These are phyloP conservation scores for Argynnis bischoffii DNA, from an alignment of 2,888 invertebrate genomes.

Conservation along the genomic window DNA sequence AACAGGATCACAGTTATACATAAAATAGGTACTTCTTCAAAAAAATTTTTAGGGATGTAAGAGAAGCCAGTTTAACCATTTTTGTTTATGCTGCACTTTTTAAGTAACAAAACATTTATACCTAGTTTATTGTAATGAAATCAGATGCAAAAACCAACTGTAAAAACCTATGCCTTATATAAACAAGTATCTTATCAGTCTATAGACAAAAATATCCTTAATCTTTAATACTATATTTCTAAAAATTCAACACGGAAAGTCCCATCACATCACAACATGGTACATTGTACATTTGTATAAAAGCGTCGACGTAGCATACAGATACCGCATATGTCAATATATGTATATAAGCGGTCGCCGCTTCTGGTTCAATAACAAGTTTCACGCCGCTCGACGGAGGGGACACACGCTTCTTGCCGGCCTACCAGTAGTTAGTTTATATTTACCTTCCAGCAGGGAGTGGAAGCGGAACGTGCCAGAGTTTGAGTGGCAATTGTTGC, in stretches of 20 bases:
- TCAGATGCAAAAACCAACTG: no score
- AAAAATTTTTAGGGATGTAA: no score
- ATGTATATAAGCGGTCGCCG: slow-evolving; percentile 54
- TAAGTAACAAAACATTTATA: no score
- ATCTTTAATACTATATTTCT: slow-evolving; percentile 15
- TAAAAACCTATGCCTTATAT: background rate
- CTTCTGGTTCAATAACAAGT: slow-evolving; percentile 60
- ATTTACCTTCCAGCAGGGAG: slow-evolving; percentile 46
- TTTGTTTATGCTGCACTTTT: no score
- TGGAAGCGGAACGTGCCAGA: slow-evolving; percentile 72
- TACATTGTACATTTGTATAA: slow-evolving; percentile 6
- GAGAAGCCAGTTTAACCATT: no score
- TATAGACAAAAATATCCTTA: slow-evolving; percentile 11
- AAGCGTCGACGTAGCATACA: slow-evolving; percentile 11
- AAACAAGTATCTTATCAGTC: background rate
- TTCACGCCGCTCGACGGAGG: slow-evolving; percentile 57
- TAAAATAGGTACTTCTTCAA: no score
- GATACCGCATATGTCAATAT: slow-evolving; percentile 7
- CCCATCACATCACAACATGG: slow-evolving; percentile 17
- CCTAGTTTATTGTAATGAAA: no score
- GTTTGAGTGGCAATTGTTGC: slow-evolving; percentile 68
- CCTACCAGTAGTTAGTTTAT: slow-evolving; percentile 39
- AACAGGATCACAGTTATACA: no score
- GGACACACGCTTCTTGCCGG: slow-evolving; percentile 53
- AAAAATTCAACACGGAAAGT: slow-evolving; percentile 27